Conservation (phyloP, 1,140 invertebrate species). For the Brachionus asplanchnoidis region DNA sequence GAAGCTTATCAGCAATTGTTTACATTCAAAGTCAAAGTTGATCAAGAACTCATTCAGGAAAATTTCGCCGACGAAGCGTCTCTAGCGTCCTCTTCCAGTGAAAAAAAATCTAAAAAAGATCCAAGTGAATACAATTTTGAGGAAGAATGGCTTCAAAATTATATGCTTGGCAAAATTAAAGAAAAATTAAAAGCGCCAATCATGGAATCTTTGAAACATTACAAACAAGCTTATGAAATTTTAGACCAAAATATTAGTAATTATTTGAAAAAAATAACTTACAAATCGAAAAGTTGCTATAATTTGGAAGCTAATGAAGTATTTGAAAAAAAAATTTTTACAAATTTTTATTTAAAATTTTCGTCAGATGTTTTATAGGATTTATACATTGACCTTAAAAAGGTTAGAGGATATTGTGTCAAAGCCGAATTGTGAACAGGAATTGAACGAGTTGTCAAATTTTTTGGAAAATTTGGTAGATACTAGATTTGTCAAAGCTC, state of each 20-base stretch:
- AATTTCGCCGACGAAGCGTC: background rate
- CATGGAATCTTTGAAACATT: background rate
- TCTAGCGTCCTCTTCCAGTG: background rate
- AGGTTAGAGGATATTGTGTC: background rate
- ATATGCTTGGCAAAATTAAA: constrained; percentile 35
- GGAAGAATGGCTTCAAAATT: constrained; percentile 32
- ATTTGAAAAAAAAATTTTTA: background rate
- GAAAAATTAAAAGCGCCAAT: constrained; percentile 11
- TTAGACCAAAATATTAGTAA: background rate
- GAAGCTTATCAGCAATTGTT: constrained; percentile 1
- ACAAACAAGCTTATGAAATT: constrained; percentile 20
- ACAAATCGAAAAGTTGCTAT: constrained; percentile 24
- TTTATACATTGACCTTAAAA: constrained; percentile 13
- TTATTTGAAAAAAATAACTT: constrained; percentile 30
- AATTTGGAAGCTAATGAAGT: constrained; percentile 39
- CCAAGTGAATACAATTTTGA: background rate
- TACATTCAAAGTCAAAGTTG: background rate
- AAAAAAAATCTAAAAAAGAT: background rate
- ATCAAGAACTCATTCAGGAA: background rate
- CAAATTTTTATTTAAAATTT: background rate
- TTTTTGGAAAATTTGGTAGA: constrained; percentile 28
- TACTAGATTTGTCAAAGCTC: constrained; percentile 17
- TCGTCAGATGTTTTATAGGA: constrained; percentile 30
- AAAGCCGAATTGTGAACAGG: background rate
- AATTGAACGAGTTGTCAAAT: background rate